Evolutionary conservation across 1,140 invertebrate genomes (phyloP), one percentile per base, ranked within the genome.

Genomic region (Drosophila nebulosa): DNA sequence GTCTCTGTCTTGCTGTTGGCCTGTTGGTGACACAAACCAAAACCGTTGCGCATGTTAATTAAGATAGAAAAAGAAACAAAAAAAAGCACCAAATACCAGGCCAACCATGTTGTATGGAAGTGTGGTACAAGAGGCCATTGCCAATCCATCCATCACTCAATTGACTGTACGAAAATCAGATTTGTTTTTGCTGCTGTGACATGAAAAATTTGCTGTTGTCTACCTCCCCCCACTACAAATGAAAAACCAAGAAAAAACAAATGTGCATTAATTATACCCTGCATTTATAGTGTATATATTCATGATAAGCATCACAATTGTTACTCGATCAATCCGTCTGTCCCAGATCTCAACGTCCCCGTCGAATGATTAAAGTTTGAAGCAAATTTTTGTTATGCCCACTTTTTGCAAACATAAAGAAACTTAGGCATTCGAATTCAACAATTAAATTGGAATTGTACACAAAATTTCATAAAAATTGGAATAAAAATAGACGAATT

Each of bases 121-220:
- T 64, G 70, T 39, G 59, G 18, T 56, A 64, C 59, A 55, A 63
- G 53, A 63, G 79, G 62, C 69, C 66, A 70, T 55, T 76, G 73
- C 64, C 74, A 74, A 78, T 72, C 83, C 83, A 85, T 85, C 81
- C 81, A 86, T 86, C 81, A 86, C 78, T 86, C 83, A 88, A 88
- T 88, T 85, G 73, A 68, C 64, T 56, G 66, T 69, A 68, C 52
- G 50, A 60, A 63, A 63, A 65, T 57, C 42, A 76, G 53, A 66
- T 69, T 80, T 68, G 35, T 24, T 68, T 62, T 7, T 39, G 16
- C 46, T 30, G 55, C 39, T 39, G 35, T 50, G 52, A 51, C 58
- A 35, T 27, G 30, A 60, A 24, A 79, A 75, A 68, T 71, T 50
- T 52, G 52, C 9, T 59, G 58, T 52, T n/a, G 32, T 35, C 52